Conservation (phyloP, 30 jellyfish, hydroid and myxozoan species). For the Chrysaora quinquecirrha region DNA sequence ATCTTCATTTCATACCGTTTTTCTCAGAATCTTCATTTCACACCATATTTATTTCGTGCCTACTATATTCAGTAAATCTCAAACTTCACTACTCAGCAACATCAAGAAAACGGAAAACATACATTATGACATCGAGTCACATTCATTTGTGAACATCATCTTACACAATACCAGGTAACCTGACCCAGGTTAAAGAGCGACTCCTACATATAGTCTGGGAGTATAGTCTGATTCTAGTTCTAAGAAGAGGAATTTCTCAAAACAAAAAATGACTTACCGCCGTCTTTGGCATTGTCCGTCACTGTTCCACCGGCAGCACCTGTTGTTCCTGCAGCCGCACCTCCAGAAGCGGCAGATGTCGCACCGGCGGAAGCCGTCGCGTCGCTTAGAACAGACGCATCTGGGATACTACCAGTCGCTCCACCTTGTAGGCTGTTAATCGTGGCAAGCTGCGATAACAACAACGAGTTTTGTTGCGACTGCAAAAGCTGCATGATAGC, state of each 20-base stretch:
- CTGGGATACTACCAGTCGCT: slow-evolving; percentile 29
- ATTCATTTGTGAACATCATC: too few species aligned
- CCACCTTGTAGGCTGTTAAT: slow-evolving; percentile 58
- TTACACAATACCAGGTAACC: too few species aligned
- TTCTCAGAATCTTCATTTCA: too few species aligned
- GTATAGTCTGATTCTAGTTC: too few species aligned
- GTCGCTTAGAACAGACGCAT: slow-evolving; percentile 42
- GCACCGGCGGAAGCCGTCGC: slow-evolving; percentile 52
- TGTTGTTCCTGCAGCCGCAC: slow-evolving; percentile 15
- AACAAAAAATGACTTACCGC: neutral
- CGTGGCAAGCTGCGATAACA: slow-evolving; percentile 68
- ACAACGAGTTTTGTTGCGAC: slow-evolving; percentile 41
- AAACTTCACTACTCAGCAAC: too few species aligned
- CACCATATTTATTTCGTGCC: too few species aligned
- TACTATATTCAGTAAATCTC: too few species aligned
- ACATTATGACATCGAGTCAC: too few species aligned
- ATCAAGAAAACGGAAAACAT: too few species aligned
- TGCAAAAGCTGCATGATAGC: slow-evolving; percentile 58
- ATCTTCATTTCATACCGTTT: too few species aligned
- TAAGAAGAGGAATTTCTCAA: neutral
- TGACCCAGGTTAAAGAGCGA: too few species aligned
- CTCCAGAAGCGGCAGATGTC: slow-evolving; percentile 36
- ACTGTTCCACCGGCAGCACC: slow-evolving; percentile 33
- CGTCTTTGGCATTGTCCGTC: slow-evolving; percentile 47
- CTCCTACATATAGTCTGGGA: too few species aligned